Conservation (phyloP, 2,113 vertebrate genomes). For the Cacatua alba region DNA sequence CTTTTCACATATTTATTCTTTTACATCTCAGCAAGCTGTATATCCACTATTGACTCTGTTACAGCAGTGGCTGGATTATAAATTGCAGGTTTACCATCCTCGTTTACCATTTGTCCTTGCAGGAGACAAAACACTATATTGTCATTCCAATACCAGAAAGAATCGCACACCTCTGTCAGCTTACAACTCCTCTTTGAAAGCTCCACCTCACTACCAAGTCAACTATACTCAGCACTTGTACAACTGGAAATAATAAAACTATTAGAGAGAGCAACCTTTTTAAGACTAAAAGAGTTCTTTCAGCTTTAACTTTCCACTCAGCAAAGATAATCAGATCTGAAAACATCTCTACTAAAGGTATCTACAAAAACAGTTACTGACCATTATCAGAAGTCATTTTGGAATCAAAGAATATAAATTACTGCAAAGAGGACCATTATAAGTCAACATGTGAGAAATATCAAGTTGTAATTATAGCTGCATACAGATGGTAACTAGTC, state of each 20-base stretch:
- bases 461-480: neutral
- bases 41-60: neutral
- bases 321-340: neutral
- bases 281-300: neutral
- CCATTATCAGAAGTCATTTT: neutral
- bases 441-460: neutral
- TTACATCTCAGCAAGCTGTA: neutral
- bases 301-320: neutral
- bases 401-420: neutral
- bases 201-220: neutral
- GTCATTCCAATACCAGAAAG: neutral
- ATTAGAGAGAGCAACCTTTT: neutral
- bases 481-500: neutral
- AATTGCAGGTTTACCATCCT: neutral
- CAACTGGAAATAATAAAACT: neutral
- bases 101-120: neutral
- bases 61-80: neutral
- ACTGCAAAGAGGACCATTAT: neutral
- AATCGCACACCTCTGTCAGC: neutral
- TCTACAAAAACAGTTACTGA: neutral
- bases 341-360: neutral
- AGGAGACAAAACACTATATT: neutral
- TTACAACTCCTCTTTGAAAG: neutral
- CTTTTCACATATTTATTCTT: neutral
- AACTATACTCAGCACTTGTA: accelerated